A percentile compares a stretch with the other conserved stretches of the same genome.
phyloP scores from a whole-genome alignment of 2,113 vertebrate species.

The Chitala chitala region DNA sequence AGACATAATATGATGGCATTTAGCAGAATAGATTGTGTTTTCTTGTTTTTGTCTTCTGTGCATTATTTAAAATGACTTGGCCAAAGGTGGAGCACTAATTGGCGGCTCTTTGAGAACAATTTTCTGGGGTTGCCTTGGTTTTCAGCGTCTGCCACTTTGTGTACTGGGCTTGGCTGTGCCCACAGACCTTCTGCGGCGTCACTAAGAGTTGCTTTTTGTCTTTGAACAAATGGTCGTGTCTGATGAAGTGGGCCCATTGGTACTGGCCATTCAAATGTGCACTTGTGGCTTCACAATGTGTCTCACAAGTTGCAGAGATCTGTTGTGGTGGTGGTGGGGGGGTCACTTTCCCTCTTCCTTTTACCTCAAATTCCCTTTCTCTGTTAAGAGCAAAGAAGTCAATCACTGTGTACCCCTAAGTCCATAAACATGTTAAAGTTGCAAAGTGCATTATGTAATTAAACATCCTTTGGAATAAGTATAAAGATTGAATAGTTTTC shows the following conservation, averaged over 20 bases:
- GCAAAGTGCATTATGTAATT: conserved; percentile 15
- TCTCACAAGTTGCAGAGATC: too few species aligned
- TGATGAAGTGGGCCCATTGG: not conserved
- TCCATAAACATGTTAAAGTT: conserved; percentile 19
- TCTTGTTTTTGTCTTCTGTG: not conserved
- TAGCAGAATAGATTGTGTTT: not conserved
- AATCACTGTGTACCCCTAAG: not conserved
- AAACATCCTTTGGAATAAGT: conserved; percentile 8
- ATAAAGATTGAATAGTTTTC: not conserved
- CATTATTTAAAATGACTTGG: not conserved
- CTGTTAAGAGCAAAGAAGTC: not conserved
- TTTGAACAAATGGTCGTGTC: not conserved
- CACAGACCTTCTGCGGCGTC: conserved; percentile 8
- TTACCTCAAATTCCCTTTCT: too few species aligned
- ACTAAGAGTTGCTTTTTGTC: not conserved
- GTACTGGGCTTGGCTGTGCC: not conserved
- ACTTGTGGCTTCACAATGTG: not conserved
- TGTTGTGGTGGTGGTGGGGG: not conserved
- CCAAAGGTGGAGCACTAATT: conserved; percentile 1
- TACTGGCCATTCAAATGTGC: not conserved
- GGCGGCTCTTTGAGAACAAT: not conserved
- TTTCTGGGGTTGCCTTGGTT: not conserved
- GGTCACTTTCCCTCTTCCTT: not conserved
- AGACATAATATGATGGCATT: not conserved
- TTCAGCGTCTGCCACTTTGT: not conserved